phyloP scores from a whole-genome alignment of 1,140 invertebrate genomes.

The Penaeus indicus region DNA sequence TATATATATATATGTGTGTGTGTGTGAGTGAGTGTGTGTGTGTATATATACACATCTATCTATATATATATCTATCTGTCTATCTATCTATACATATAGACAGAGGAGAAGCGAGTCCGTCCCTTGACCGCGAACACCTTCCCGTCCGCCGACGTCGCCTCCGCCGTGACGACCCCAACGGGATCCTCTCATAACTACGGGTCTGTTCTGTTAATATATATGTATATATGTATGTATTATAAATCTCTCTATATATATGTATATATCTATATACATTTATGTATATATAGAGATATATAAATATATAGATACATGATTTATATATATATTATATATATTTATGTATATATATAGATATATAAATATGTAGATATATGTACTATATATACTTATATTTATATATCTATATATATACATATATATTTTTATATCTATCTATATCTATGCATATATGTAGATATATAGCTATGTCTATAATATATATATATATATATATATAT shows the following conservation, averaged over 20 bases:
- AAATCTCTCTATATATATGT: neutral
- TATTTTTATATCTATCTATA: neutral
- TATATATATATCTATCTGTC: too few relatives aligned
- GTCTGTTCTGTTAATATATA: neutral
- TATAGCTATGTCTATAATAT: neutral
- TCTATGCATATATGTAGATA: too few relatives aligned
- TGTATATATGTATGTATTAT: neutral
- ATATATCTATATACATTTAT: neutral
- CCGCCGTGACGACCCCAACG: too few relatives aligned
- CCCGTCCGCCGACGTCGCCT: too few relatives aligned
- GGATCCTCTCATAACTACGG: neutral
- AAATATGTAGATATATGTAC: neutral
- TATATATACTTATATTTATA: too few relatives aligned
- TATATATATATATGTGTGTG: too few relatives aligned
- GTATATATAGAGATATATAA: conserved; percentile 7
- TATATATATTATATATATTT: conserved; percentile 3
- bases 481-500: neutral
- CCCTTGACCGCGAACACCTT: neutral
- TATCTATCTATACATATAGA: too few relatives aligned
- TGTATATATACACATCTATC: too few relatives aligned
- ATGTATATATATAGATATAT: neutral
- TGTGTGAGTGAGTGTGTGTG: too few relatives aligned
- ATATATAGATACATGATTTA: conserved; percentile 10
- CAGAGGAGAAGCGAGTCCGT: too few relatives aligned
- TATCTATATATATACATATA: too few relatives aligned